Evolutionary conservation across 2,888 invertebrate species (phyloP).

Genomic region (Dasysyrphus tricinctus): DNA sequence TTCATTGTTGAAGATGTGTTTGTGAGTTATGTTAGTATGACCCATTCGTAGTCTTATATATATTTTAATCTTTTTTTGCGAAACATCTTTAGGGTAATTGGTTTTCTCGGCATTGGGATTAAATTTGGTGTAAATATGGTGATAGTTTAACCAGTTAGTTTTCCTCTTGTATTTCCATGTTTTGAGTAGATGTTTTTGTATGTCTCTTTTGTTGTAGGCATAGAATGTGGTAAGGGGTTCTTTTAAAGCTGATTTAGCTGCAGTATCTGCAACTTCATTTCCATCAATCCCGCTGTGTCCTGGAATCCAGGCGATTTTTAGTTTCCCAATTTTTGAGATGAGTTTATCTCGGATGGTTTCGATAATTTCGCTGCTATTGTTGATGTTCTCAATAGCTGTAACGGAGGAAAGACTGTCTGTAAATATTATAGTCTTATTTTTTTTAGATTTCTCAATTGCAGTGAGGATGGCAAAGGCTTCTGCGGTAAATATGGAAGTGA

Average conservation of each 20-base stretch:
- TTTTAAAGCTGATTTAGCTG: constrained; percentile 25
- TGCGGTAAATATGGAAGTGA: constrained; percentile 38
- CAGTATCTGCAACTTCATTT: constrained; percentile 24
- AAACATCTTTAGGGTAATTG: no score
- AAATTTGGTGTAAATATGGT: constrained; percentile 12
- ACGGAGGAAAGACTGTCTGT: constrained; percentile 47
- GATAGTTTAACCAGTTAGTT: constrained; percentile 29
- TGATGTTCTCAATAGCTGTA: constrained; percentile 27
- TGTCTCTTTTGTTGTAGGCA: constrained; percentile 29
- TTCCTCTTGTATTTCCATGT: constrained; percentile 30
- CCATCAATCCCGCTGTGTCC: constrained; percentile 29
- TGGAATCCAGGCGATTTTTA: not conserved
- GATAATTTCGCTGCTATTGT: constrained; percentile 19
- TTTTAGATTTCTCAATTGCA: no score
- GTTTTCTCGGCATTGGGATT: no score
- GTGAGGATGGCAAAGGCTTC: no score
- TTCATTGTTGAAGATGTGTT: no score
- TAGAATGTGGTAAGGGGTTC: constrained; percentile 1
- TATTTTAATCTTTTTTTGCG: no score
- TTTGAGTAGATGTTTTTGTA: constrained; percentile 14
- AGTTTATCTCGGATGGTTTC: constrained; percentile 25
- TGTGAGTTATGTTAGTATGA: no score
- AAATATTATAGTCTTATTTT: constrained; percentile 23
- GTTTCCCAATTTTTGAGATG: not conserved
- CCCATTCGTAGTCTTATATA: no score